Evolutionary conservation across 2,888 invertebrate genomes (phyloP).

Genomic region (Epistrophe eligans): DNA sequence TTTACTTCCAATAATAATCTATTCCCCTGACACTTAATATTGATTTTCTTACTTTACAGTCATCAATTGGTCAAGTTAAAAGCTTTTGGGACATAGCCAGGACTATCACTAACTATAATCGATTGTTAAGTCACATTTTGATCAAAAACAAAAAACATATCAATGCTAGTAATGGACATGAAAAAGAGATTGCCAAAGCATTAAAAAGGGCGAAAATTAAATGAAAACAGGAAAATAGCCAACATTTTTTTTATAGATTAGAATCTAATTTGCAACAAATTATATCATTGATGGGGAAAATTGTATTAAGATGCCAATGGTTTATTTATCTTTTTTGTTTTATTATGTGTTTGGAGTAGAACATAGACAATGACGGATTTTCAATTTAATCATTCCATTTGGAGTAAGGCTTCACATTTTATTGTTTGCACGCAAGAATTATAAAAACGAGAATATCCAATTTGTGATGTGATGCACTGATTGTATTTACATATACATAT

Average conservation of each 20-base stretch:
- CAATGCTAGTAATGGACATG: not conserved
- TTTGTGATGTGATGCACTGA: slow-evolving; percentile 16
- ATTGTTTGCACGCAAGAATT: slow-evolving; percentile 19
- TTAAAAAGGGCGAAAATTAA: not conserved
- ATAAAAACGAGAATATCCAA: slow-evolving; percentile 1
- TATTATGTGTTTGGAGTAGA: not conserved
- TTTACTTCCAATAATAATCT: slow-evolving; percentile 9
- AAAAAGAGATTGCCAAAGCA: not conserved
- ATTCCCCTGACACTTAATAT: slow-evolving; percentile 2
- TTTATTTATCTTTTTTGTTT: not conserved
- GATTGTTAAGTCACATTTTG: slow-evolving; percentile 13
- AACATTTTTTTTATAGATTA: not conserved
- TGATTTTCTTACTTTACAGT: not conserved
- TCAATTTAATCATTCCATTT: not conserved
- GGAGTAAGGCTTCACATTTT: slow-evolving; percentile 15
- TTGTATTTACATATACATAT: not conserved
- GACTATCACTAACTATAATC: not conserved
- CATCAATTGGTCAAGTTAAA: slow-evolving; percentile 11
- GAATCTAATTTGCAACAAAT: slow-evolving; percentile 14
- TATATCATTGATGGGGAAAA: not conserved
- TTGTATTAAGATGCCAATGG: not conserved
- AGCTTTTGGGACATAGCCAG: slow-evolving; percentile 16
- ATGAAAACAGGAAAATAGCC: not conserved
- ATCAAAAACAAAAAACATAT: not conserved
- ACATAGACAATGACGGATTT: not conserved